These are phyloP conservation scores for Psilopsiagon aurifrons DNA, from an alignment of 2,113 vertebrate genomes.

Conservation along the genomic window DNA sequence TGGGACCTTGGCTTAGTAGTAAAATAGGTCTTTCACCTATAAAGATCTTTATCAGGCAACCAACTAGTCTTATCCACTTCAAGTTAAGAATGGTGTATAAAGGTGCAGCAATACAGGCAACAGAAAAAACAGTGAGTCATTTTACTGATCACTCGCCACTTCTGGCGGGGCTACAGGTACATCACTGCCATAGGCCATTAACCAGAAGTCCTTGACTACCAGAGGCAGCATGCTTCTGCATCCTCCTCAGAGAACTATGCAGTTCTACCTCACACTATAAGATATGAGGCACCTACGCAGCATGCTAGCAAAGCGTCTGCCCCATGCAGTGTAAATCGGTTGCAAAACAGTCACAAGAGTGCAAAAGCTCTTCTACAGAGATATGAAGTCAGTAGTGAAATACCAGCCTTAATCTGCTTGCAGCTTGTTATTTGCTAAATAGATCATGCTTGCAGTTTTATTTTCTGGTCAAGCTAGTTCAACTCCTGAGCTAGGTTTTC, in stretches of 20 bases:
- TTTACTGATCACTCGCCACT: background rate
- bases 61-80: background rate
- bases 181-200: background rate
- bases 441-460: background rate
- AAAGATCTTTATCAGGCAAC: background rate
- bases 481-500: background rate
- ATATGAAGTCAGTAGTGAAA: background rate
- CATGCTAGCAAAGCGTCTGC: background rate
- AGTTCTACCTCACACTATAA: background rate
- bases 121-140: background rate
- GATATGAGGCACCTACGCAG: background rate
- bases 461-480: background rate
- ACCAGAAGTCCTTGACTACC: background rate
- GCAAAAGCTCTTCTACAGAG: background rate
- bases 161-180: background rate
- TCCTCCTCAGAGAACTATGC: fast-evolving
- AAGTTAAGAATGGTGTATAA: background rate
- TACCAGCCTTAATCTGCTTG: background rate
- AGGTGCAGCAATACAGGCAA: background rate
- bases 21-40: background rate
- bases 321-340: background rate
- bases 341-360: background rate
- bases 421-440: background rate
- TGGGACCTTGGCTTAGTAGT: background rate
- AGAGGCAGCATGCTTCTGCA: background rate